These are phyloP conservation scores for Orchesellides sinensis DNA, from an alignment of 2,888 invertebrate genomes.

Conservation along the genomic window DNA sequence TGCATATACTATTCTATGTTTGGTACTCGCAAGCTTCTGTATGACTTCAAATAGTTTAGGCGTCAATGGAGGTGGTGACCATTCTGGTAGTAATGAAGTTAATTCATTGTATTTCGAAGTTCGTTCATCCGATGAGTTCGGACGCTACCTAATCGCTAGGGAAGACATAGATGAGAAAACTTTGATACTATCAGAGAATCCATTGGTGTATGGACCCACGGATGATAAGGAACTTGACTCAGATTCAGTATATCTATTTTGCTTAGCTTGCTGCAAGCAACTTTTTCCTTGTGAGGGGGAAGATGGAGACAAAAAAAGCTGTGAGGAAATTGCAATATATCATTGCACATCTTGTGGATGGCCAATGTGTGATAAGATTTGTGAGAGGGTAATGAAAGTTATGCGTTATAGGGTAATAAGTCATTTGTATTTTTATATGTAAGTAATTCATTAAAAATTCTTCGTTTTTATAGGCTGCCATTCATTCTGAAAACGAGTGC, in stretches of 20 bases:
- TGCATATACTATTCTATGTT: too few species aligned
- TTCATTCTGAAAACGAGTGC: constrained; percentile 64
- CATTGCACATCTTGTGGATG: constrained; percentile 56
- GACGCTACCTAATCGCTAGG: constrained; percentile 61
- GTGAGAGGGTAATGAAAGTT: constrained; percentile 66
- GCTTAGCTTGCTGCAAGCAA: constrained; percentile 57
- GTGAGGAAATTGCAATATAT: not conserved
- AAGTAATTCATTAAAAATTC: not conserved
- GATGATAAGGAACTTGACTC: constrained; percentile 53
- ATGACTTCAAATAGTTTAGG: too few species aligned
- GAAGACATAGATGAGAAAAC: constrained; percentile 63
- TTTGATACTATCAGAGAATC: constrained; percentile 47
- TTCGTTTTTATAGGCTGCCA: constrained; percentile 26
- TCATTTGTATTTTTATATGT: not conserved
- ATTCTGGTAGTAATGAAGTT: constrained; percentile 4
- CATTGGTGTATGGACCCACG: constrained; percentile 49
- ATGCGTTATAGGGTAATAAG: too few species aligned
- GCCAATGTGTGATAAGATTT: constrained; percentile 61
- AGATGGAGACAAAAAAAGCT: not conserved
- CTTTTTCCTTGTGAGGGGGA: constrained; percentile 20
- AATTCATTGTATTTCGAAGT: constrained; percentile 51
- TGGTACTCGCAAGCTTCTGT: too few species aligned
- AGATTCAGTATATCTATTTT: constrained; percentile 25
- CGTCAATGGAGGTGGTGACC: constrained; percentile 2
- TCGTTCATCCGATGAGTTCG: constrained; percentile 48